phyloP scores from a whole-genome alignment of 2,113 vertebrate species.

The Syrmaticus mikado region DNA sequence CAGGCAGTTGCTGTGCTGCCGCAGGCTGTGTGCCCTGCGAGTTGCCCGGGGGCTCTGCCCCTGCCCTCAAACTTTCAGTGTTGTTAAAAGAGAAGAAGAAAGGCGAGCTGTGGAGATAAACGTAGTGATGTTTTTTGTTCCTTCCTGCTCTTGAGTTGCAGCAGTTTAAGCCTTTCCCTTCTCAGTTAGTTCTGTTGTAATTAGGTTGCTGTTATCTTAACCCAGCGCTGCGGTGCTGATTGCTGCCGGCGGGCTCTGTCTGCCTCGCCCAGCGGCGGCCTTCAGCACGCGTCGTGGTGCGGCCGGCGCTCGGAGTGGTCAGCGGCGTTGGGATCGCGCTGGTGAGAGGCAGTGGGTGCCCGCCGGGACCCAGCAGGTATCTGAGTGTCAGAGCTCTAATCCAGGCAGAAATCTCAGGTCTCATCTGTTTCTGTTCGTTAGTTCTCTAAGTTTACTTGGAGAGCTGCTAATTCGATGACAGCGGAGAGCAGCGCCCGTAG shows the following conservation, averaged over 20 bases:
- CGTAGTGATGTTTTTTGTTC: background rate
- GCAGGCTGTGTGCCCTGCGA: background rate
- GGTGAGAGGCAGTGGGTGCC: accelerated
- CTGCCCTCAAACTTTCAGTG: accelerated
- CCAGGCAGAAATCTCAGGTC: background rate
- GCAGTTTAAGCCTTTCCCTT: background rate
- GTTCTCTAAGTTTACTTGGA: background rate
- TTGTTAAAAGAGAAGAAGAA: background rate
- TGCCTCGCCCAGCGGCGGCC: too few species aligned
- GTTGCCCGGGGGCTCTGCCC: background rate
- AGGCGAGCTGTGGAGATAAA: background rate
- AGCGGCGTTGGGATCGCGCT: background rate
- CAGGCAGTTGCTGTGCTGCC: background rate
- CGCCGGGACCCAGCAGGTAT: accelerated
- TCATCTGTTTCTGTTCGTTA: background rate
- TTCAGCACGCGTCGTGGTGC: background rate
- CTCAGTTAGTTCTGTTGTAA: background rate
- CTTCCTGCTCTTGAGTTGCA: background rate
- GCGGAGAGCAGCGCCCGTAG: background rate
- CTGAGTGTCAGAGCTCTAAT: background rate
- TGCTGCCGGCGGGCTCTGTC: background rate
- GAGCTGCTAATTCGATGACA: background rate
- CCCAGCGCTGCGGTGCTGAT: accelerated
- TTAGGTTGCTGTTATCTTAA: background rate
- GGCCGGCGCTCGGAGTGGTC: background rate